Base-by-base conservation (phyloP, 2,797 vertebrate species). In the Lemur catta region DNA sequence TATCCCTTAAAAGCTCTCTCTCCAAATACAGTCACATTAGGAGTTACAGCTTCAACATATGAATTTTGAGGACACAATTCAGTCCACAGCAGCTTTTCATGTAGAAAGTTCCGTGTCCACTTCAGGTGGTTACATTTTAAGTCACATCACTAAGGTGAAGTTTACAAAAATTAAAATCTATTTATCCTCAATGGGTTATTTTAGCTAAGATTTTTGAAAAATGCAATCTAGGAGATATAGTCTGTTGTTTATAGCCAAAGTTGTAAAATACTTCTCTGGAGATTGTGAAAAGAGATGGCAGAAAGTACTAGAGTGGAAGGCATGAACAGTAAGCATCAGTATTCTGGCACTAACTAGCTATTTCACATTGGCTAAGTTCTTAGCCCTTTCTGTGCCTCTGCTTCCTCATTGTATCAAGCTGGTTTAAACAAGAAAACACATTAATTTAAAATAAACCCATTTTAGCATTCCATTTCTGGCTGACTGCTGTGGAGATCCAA, bases 131-230 rank as follows among this genome's bases (percentile, higher is more conserved):
- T 91, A 96, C 9, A 84, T 86, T 91, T 94, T 76, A 97, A 46
- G 2, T 84, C 65, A 28, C 7, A 55, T 48, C 33, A 55, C 20
- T 57, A 65, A 91, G 57, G 57, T 75, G 38, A 87, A 94, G 92
- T 93, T 84, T 22, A 76, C 33, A 97, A 93, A 95, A 94, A 92
- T 87, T 69, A 92, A 96, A 95, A 65, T 59, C 55, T 52, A 67
- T 79, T 55, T 84, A 84, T 55, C 22, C 33, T 74, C 43, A 80
- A 11, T 82, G 38, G 59, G 38, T 84, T 95, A 93, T 78, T 93
- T 90, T 88, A 84, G 33, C 28, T 28, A 90, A 69, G 13, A 65
- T 38, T 92, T 71, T 76, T 17, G 0, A 20, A 80, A 85, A 95
- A 82, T 35, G 84, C 8, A 84, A 79, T 61, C 26, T 61, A 93